Evolutionary conservation across 2,888 invertebrate genomes (phyloP).

Genomic region (Agrochola circellaris): DNA sequence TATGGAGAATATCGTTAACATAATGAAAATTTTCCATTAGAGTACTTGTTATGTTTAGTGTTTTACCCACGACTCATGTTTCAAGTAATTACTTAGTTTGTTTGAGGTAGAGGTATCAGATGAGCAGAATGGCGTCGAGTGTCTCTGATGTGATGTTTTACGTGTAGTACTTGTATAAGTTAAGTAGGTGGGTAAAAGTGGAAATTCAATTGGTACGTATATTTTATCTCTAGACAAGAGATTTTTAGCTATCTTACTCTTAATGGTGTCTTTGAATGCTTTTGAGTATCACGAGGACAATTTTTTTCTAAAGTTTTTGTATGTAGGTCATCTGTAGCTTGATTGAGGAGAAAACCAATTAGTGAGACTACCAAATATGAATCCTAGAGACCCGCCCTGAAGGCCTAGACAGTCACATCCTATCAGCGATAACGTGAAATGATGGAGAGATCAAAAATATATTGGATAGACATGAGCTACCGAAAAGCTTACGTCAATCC

Average conservation of each 20-base stretch:
- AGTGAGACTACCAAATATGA: background rate
- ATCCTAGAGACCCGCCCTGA: too few species aligned
- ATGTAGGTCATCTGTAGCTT: background rate
- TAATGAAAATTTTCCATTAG: constrained; percentile 66
- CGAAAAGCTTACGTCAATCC: background rate
- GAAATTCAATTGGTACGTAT: background rate
- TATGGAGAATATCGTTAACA: constrained; percentile 55
- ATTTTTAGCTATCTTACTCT: background rate
- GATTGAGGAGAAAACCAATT: background rate
- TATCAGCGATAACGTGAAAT: background rate
- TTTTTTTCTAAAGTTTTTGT: background rate
- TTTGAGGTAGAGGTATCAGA: constrained; percentile 33
- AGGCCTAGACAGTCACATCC: too few species aligned
- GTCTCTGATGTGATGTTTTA: constrained; percentile 4
- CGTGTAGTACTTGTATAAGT: background rate
- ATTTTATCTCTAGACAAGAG: background rate
- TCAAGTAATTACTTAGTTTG: constrained; percentile 60
- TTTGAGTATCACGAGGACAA: background rate
- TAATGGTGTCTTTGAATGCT: background rate
- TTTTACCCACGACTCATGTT: constrained; percentile 52
- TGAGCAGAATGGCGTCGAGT: constrained; percentile 4
- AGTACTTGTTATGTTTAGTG: constrained; percentile 53
- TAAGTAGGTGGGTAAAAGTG: background rate
- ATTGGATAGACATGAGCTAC: background rate
- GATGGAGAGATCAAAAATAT: background rate